Base-by-base conservation (phyloP, 2,888 invertebrate species). In the Pharmacophagus antenor region DNA sequence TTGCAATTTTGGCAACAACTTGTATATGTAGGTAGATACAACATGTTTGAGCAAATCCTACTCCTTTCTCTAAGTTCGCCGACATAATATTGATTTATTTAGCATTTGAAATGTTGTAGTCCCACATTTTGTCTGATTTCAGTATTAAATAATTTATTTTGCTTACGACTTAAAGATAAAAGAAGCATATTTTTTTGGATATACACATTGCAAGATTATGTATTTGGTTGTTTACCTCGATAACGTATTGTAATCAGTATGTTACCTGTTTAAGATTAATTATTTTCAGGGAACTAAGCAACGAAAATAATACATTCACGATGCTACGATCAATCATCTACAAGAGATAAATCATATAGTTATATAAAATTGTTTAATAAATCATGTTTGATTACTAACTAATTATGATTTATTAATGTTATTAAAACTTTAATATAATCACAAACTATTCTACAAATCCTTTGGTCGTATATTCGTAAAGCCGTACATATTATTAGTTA, bases 261-360 rank as follows among this genome's bases (percentile, higher is more conserved):
- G 18, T 12, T n/a, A n/a, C n/a, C n/a, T 25, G 18, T 44, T 27
- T 15, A n/a, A 46, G 20, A 54, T 54, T n/a, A 27, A 27, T 44
- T 53, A 44, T 22, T 31, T 56, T 37, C 22, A 47, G 47, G 48
- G 15, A 46, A 54, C 27, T 20, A 25, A 47, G 47, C 12, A 22
- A 47, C n/a, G n/a, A 56, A 56, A 56, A 46, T 48, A 31, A 25
- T 27, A 21, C 17, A 37, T 22, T 37, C 46, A 48, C 22, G 21
- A 21, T 48, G 17, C 37, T 25, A 17, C 41, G 48, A 56, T 49
- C 56, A 56, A 56, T 56, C 56, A 56, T 49, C 10, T 12, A 41
- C 41, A 17, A 49, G 20, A 56, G 48, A 49, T 41, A 56, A 49
- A 41, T 49, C 18, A 3, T 22, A 18, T 37, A 18, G 31, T 48